phyloP scores from a whole-genome alignment of 2,888 invertebrate genomes.

The Chrysina gloriosa region DNA sequence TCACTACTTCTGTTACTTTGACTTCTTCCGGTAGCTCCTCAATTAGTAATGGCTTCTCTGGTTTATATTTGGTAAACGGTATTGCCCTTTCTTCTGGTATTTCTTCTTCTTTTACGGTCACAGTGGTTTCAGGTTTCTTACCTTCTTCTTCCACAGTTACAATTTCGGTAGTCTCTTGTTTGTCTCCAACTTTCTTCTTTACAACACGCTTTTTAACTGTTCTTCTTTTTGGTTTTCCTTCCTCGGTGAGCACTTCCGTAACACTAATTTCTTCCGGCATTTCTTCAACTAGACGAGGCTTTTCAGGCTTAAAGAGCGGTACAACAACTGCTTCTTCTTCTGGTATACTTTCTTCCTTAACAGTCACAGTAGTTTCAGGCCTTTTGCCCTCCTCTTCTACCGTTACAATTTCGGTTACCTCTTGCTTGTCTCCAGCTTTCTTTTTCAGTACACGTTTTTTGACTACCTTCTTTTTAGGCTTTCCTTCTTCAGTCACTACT shows the following conservation, averaged over 20 bases:
- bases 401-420: conserved; percentile 65
- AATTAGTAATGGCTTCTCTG: conserved; percentile 48
- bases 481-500: conserved; percentile 52
- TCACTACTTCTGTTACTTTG: conserved; percentile 49
- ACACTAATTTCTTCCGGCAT: conserved; percentile 45
- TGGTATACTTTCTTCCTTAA: conserved; percentile 48
- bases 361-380: conserved; percentile 60
- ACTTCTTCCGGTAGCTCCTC: conserved; percentile 54
- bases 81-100: conserved; percentile 45
- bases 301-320: conserved; percentile 15
- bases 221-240: conserved; percentile 53
- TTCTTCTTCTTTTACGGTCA: conserved; percentile 50
- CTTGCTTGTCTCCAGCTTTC: conserved; percentile 62
- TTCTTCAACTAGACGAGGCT: conserved; percentile 45
- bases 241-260: conserved; percentile 45
- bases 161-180: conserved; percentile 60
- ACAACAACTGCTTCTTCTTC: conserved; percentile 51
- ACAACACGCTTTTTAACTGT: conserved; percentile 62
- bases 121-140: conserved; percentile 49
- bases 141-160: conserved; percentile 58
- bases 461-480: conserved; percentile 51
- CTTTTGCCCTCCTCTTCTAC: conserved; percentile 62
- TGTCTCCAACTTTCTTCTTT: conserved; percentile 61
- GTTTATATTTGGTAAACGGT: conserved; percentile 46
- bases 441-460: conserved; percentile 63